A percentile compares a stretch with the other conserved stretches of the same genome.
Conservation (phyloP, 2,113 vertebrate species). For the Gymnorhina tibicen region DNA sequence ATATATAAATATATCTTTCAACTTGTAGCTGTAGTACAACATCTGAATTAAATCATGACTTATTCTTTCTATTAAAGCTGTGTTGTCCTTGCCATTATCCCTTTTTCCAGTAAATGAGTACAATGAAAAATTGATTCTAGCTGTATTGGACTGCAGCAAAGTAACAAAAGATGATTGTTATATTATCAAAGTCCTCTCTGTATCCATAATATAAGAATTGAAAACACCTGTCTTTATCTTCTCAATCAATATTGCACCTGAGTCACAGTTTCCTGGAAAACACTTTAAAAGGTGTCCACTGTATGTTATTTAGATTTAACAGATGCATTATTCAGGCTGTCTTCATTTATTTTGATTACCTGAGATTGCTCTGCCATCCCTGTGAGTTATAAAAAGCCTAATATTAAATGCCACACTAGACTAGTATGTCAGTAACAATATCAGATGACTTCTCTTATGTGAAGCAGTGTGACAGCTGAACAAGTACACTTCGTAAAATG, state of each 20-base stretch:
- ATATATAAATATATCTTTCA: constrained; percentile 12
- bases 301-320: constrained; percentile 65
- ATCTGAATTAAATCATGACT: constrained; percentile 44
- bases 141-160: constrained; percentile 48
- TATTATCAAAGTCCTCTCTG: constrained; percentile 63
- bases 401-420: constrained; percentile 55
- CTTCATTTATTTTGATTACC: constrained; percentile 67
- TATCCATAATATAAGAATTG: constrained; percentile 56
- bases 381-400: constrained; percentile 66
- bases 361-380: constrained; percentile 48
- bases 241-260: constrained; percentile 63
- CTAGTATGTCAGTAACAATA: constrained; percentile 48
- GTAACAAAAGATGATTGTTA: constrained; percentile 57
- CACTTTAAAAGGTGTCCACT: constrained; percentile 54
- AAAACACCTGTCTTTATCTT: constrained; percentile 63
- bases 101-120: constrained; percentile 57
- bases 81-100: constrained; percentile 46
- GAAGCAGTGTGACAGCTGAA: constrained; percentile 44
- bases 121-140: constrained; percentile 66
- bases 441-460: constrained; percentile 43
- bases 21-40: constrained; percentile 24
- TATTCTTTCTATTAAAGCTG: constrained; percentile 53
- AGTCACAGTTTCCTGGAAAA: constrained; percentile 63
- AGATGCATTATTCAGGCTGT: constrained; percentile 64
- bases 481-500: constrained; percentile 19